A percentile compares a stretch with the other conserved stretches of the same genome.
These are phyloP conservation scores for Drosophila equinoxialis DNA, from an alignment of 1,140 invertebrate species.

Conservation along the genomic window DNA sequence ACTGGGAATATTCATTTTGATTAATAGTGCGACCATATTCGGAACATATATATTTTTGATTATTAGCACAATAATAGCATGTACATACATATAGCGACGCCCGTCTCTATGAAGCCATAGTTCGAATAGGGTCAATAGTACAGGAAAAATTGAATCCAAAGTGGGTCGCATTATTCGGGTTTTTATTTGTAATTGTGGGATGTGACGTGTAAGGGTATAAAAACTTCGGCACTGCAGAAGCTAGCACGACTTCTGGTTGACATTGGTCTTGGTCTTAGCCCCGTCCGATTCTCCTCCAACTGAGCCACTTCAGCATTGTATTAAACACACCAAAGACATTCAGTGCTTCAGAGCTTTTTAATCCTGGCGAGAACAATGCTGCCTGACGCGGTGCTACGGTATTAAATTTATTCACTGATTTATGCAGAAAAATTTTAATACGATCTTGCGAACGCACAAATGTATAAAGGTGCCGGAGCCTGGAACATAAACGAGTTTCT, in stretches of 20 bases:
- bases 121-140: too few relatives aligned
- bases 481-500: conserved; percentile 17
- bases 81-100: too few relatives aligned
- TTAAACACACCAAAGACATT: conserved; percentile 9
- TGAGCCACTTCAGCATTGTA: conserved; percentile 1
- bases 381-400: conserved; percentile 14
- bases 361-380: conserved; percentile 24
- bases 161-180: too few relatives aligned
- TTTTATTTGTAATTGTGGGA: too few relatives aligned
- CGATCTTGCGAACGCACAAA: conserved; percentile 16
- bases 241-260: not conserved
- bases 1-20: too few relatives aligned
- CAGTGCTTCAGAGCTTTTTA: conserved; percentile 8
- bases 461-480: conserved; percentile 7
- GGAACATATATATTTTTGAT: too few relatives aligned
- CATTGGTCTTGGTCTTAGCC: not conserved
- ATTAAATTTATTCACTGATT: conserved; percentile 24
- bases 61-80: too few relatives aligned
- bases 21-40: too few relatives aligned
- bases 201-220: too few relatives aligned
- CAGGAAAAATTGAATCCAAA: too few relatives aligned
- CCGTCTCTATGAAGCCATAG: too few relatives aligned
- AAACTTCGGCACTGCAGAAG: too few relatives aligned
- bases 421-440: conserved; percentile 24
- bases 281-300: not conserved